Base-by-base conservation (phyloP, 2,888 invertebrate genomes). In the Eueremaeus valkanovi region DNA sequence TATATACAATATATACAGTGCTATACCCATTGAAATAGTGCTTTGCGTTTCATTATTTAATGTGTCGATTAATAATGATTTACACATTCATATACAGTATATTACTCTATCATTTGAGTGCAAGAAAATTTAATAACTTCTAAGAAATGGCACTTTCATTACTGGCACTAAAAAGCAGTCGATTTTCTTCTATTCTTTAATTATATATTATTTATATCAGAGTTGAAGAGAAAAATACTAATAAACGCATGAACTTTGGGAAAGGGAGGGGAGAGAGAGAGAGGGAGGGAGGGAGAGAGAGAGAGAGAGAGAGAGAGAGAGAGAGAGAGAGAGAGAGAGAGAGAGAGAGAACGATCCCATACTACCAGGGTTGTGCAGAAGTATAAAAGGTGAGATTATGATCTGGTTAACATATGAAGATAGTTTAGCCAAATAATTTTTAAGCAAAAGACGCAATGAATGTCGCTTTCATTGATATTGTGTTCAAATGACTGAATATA, bases 291-390 rank as follows among this genome's bases (percentile, higher is more conserved):
- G 58, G 24, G 58, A 58, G 58, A 58, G 58, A 58, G 58, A 58
- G 58, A 58, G 58, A 29, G n/a, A 13, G 58, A 29, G 27, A 29
- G 58, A 58, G 29, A 58, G 58, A 58, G 58, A 58, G 58, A 58
- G 58, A 58, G 58, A 58, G 58, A 58, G 58, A 58, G 58, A 58
- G 58, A 58, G 58, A 58, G 58, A 58, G 58, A 58, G 58, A 58
- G 58, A 58, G 58, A 58, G 58, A 58, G 58, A 58, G 58, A 29
- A 58, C 3, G 9, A 9, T 24, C 27, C 11, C 24, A 36, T 8
- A 8, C 36, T 5, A 36, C 36, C 11, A 11, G 6, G 6, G 36
- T 8, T 51, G 18, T 51, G 9, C 16, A 6, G 5, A 21, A 6
- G 51, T 18, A 21, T 11, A 21, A 51, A 6, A 11, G 51, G 5